Evolutionary conservation across 1,140 invertebrate genomes (phyloP), one percentile per base, ranked within the genome.

Genomic region (Cephus cinctus): DNA sequence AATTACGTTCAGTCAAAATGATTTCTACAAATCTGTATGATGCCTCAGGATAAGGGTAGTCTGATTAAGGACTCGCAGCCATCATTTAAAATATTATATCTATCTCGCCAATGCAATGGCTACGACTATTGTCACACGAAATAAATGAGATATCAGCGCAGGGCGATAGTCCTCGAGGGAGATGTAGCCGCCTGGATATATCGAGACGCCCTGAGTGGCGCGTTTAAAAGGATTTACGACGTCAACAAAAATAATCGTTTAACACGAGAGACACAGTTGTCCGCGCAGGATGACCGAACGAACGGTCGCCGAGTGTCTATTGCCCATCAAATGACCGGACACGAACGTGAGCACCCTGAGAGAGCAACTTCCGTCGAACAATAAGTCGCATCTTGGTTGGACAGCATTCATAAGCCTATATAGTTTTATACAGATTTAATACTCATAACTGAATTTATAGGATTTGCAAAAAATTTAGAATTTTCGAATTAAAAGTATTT

Each of bases 161-260:
- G 44, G 30, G 27, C 38, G 50, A 59, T 57, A 58, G 50, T 64
- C 51, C 48, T 56, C 47, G 19, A 6, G 45, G 35, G 49, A 42
- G 34, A 54, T 35, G 47, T 38, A 27, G 42, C 39, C 39, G 22
- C 39, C n/a, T 8, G 39, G 39, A 50, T 51, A 55, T 46, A 58
- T 55, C 45, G 32, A 54, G 42, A 43, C 34, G 19, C 34, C 19
- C 34, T 12, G 52, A 61, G 52, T 55, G 56, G 38, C 47, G 47
- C 47, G 38, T 60, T 58, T 53, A 51, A 58, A 58, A 55, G 52
- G 46, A 58, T 64, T 63, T 63, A 64, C 50, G 57, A 61, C 57
- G 55, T 61, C 60, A 63, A 60, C 57, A 60, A 60, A 62, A 64
- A 64, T 63, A 58, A 64, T 63, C 60, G 60, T 62, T 63, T 61